A percentile compares a stretch with the other conserved stretches of the same genome.
phyloP scores from a whole-genome alignment of 2,888 invertebrate species.

The Scaptomyza caliginosa region DNA sequence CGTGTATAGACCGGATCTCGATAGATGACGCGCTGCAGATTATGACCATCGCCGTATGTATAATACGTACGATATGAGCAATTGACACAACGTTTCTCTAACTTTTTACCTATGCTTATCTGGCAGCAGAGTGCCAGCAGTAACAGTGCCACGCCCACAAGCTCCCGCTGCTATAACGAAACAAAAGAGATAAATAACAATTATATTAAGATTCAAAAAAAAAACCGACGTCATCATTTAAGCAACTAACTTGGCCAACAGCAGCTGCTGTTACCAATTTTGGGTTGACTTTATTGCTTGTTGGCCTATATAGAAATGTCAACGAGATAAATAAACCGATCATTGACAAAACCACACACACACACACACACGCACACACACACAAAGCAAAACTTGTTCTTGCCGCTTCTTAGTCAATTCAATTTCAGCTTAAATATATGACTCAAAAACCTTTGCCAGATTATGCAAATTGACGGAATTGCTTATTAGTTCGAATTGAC shows the following conservation, averaged over 20 bases:
- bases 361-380: background rate
- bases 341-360: slow-evolving; percentile 51
- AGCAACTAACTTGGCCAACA: slow-evolving; percentile 32
- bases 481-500: slow-evolving; percentile 28
- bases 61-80: slow-evolving; percentile 81
- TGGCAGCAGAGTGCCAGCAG: slow-evolving; percentile 42
- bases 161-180: slow-evolving; percentile 33
- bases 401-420: slow-evolving; percentile 44
- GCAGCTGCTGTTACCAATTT: slow-evolving; percentile 32
- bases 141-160: slow-evolving; percentile 39
- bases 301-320: slow-evolving; percentile 45
- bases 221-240: slow-evolving; percentile 1
- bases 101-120: slow-evolving; percentile 72
- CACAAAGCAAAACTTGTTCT: slow-evolving; percentile 47
- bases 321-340: slow-evolving; percentile 12
- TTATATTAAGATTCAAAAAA: background rate
- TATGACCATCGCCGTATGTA: slow-evolving; percentile 77
- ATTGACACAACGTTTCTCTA: slow-evolving; percentile 79
- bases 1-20: slow-evolving; percentile 72
- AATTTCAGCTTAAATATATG: slow-evolving; percentile 59
- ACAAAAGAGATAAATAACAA: background rate
- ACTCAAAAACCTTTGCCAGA: slow-evolving; percentile 44
- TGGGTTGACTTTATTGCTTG: slow-evolving; percentile 28
- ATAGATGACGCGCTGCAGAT: slow-evolving; percentile 75
- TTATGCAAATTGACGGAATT: slow-evolving; percentile 53